A percentile compares a stretch with the other conserved stretches of the same genome.
Conservation (phyloP, 2,113 vertebrate species). For the Lepisosteus osseus region DNA sequence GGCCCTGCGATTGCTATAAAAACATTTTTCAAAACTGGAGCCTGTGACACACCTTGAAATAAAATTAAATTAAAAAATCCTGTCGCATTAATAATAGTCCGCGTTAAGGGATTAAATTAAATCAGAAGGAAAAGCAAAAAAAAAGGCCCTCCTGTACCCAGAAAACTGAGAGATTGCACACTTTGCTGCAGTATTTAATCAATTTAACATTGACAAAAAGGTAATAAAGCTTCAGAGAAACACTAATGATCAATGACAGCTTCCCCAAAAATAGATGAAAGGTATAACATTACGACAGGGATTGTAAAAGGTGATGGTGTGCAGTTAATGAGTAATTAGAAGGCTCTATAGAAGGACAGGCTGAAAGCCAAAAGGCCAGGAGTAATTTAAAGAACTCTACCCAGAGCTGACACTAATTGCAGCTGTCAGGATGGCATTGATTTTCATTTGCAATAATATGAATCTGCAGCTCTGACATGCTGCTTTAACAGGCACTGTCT, state of each 20-base stretch:
- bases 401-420: constrained; percentile 73
- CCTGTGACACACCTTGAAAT: constrained; percentile 1
- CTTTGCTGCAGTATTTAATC: constrained; percentile 61
- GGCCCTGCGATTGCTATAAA: no score
- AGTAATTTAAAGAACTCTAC: constrained; percentile 70
- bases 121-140: constrained; percentile 32
- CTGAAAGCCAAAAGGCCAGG: constrained; percentile 70
- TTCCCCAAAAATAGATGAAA: constrained; percentile 72
- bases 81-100: constrained; percentile 36
- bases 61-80: constrained; percentile 17
- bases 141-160: constrained; percentile 40
- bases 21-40: no score
- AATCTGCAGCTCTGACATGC: constrained; percentile 61
- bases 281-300: constrained; percentile 67
- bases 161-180: constrained; percentile 53
- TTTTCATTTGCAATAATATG: constrained; percentile 75
- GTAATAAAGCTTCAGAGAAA: constrained; percentile 69
- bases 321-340: constrained; percentile 77
- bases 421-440: constrained; percentile 63
- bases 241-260: constrained; percentile 67
- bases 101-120: constrained; percentile 37
- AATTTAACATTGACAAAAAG: constrained; percentile 71
- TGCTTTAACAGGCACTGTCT: constrained; percentile 48
- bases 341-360: constrained; percentile 66
- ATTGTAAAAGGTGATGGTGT: constrained; percentile 63